Conservation (phyloP, 2,113 vertebrate species). For the Micronycteris hirsuta region DNA sequence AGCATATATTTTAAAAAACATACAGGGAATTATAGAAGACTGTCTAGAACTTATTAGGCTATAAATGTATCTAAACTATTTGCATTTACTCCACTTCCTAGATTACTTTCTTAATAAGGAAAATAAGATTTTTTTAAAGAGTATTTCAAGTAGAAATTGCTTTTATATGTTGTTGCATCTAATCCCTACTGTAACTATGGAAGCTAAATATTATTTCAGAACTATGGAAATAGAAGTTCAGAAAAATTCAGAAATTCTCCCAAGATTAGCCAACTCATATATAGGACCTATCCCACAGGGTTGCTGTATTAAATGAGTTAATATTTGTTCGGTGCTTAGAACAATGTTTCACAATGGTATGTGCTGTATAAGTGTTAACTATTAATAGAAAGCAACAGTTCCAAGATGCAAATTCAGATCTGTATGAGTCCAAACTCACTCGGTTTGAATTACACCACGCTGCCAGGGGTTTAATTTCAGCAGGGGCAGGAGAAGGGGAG, state of each 20-base stretch:
- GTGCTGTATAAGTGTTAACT: neutral
- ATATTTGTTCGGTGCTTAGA: neutral
- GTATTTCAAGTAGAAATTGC: neutral
- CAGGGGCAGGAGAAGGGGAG: too few relatives aligned
- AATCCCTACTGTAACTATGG: neutral
- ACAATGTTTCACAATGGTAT: neutral
- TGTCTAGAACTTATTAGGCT: neutral
- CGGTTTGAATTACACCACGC: neutral
- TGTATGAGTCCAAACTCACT: neutral
- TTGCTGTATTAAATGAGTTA: neutral
- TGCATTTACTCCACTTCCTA: neutral
- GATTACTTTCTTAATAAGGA: neutral
- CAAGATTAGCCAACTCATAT: neutral
- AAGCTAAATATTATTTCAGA: neutral
- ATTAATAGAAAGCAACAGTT: neutral
- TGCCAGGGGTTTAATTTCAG: neutral
- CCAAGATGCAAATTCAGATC: neutral
- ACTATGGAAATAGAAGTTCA: neutral
- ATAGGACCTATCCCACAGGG: neutral
- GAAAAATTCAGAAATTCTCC: neutral
- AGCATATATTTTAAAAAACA: neutral
- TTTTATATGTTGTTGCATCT: neutral
- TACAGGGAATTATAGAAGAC: neutral
- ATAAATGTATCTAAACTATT: neutral
- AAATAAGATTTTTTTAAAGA: constrained; percentile 33